These are phyloP conservation scores for Petromus typicus DNA, from an alignment of 2,113 vertebrate genomes.

Conservation along the genomic window DNA sequence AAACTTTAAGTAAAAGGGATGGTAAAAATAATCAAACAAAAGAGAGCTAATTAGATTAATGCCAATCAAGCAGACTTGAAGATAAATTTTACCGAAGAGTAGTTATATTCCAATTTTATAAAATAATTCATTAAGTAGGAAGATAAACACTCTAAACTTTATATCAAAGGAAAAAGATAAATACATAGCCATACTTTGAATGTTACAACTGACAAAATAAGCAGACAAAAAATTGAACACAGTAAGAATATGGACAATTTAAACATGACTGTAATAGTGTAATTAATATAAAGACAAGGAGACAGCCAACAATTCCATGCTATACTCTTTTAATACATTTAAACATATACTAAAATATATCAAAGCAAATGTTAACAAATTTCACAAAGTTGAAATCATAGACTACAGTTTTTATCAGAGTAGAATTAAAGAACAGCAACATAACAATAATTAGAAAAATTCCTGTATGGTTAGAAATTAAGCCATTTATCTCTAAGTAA, in stretches of 20 bases:
- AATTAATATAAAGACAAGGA: background rate
- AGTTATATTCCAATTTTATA: slow-evolving; percentile 20
- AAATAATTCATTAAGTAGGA: background rate
- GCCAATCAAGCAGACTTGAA: background rate
- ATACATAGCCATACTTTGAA: background rate
- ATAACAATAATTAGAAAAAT: slow-evolving; percentile 29
- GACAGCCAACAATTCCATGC: background rate
- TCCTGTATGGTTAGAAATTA: slow-evolving; percentile 23
- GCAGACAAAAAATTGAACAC: background rate
- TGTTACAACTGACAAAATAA: slow-evolving; percentile 21
- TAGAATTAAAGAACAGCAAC: background rate
- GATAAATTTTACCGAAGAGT: background rate
- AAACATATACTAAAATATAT: background rate
- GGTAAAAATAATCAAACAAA: background rate
- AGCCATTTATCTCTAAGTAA: background rate
- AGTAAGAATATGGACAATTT: background rate
- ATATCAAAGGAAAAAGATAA: background rate
- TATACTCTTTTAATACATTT: background rate
- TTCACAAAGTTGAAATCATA: slow-evolving; percentile 31
- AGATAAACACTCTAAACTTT: slow-evolving; percentile 8
- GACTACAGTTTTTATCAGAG: background rate
- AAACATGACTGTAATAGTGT: background rate
- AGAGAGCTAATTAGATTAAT: background rate
- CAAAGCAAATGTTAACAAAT: slow-evolving; percentile 39
- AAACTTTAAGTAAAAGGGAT: slow-evolving; percentile 18